Evolutionary conservation across 2,113 vertebrate genomes (phyloP).

Genomic region (Oreocharis arfaki): DNA sequence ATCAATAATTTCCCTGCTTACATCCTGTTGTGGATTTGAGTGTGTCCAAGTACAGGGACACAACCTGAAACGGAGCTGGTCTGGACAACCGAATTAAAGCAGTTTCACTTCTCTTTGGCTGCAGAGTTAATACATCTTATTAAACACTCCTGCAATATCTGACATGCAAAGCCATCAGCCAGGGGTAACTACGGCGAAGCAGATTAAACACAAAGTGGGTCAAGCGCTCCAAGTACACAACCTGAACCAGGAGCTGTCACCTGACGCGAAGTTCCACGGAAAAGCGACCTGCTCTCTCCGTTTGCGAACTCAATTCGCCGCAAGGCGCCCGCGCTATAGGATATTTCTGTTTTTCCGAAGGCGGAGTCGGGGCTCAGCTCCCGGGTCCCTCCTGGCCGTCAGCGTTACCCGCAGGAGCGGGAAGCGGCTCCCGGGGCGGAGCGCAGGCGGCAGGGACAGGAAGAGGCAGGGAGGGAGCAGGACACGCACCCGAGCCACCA

Average conservation of each 20-base stretch:
- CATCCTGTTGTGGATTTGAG: background rate
- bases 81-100: background rate
- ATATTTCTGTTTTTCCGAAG: background rate
- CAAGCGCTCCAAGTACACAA: background rate
- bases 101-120: background rate
- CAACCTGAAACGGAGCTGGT: accelerated
- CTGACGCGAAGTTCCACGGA: background rate
- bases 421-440: background rate
- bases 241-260: background rate
- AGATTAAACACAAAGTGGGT: background rate
- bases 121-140: background rate
- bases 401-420: background rate
- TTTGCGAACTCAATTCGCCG: background rate
- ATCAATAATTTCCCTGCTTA: accelerated
- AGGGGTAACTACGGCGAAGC: background rate
- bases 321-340: accelerated
- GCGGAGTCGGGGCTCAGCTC: background rate
- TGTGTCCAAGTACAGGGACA: accelerated
- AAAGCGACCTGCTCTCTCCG: background rate
- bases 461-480: background rate
- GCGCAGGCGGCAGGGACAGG: too few relatives aligned
- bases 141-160: background rate
- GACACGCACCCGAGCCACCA: background rate
- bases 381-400: background rate
- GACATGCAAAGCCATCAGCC: accelerated